Base-by-base conservation (phyloP, 2,888 invertebrate species). In the Ferdinandea cuprea region DNA sequence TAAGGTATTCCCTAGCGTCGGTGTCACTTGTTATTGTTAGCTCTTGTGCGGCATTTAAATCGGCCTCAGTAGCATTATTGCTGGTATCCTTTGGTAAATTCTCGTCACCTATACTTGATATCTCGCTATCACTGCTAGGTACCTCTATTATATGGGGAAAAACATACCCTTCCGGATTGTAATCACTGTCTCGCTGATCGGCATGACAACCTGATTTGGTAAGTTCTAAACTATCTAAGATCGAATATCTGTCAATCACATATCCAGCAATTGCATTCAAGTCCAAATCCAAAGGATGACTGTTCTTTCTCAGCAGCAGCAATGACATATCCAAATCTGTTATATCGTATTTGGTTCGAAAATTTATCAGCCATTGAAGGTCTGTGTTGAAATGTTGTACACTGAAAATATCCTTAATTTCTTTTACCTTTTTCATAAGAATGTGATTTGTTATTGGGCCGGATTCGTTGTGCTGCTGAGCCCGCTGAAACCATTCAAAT, bases 1-100 rank as follows among this genome's bases (percentile, higher is more conserved):
- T 88, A 0, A 90, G 86, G 35, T 89, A 72, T n/a, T 86, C 87
- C 30, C 88, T 76, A 0, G 88, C 90, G 72, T 90, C 88, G 28
- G 80, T 85, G 71, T 89, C 89, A 79, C 68, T 88, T 5, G 17
- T 17, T 8, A 50, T 52, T 1, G 50, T 42, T 42, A 13, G 5
- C 42, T 58, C 17, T n/a, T n/a, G n/a, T n/a, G n/a, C n/a, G n/a
- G n/a, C n/a, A n/a, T n/a, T n/a, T n/a, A n/a, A n/a, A n/a, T n/a
- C n/a, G n/a, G n/a, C n/a, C n/a, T n/a, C n/a, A n/a, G n/a, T n/a
- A n/a, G n/a, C n/a, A n/a, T n/a, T n/a, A n/a, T n/a, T n/a, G n/a
- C n/a, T n/a, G n/a, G n/a, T n/a, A n/a, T n/a, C n/a, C n/a, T n/a
- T n/a, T n/a, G n/a, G n/a, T n/a, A n/a, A n/a, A n/a, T n/a, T n/a